Evolutionary conservation across 2,888 invertebrate species (phyloP).

Genomic region (Caenorhabditis sulstoni): DNA sequence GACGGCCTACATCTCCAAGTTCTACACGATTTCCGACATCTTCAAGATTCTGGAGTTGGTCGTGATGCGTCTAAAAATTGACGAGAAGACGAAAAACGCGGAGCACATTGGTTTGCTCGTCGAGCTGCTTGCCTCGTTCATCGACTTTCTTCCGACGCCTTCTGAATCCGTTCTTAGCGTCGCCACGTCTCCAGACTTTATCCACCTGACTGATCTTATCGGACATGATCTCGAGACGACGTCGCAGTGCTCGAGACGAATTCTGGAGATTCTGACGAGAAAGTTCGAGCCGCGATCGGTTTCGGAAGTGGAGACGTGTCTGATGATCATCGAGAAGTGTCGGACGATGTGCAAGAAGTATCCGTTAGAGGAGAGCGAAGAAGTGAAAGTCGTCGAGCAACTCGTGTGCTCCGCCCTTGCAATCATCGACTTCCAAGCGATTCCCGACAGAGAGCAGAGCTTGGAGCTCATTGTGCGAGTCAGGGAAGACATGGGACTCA

Average conservation of each 20-base stretch:
- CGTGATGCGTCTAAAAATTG: conserved; percentile 23
- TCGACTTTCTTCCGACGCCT: conserved; percentile 5
- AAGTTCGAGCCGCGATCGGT: conserved; percentile 1
- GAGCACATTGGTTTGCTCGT: conserved; percentile 17
- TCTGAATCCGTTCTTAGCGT: conserved; percentile 2
- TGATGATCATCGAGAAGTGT: conserved; percentile 44
- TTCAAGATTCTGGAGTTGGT: conserved; percentile 31
- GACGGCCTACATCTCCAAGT: conserved; percentile 28
- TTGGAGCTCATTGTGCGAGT: conserved; percentile 31
- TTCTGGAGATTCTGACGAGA: conserved; percentile 41
- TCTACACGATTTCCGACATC: conserved; percentile 21
- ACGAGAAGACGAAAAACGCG: conserved; percentile 33
- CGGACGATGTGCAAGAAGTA: conserved; percentile 30
- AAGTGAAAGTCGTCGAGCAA: conserved; percentile 23
- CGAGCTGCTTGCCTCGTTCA: conserved; percentile 38
- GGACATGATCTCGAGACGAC: conserved; percentile 38
- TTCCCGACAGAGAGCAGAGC: conserved; percentile 17
- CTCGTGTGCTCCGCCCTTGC: conserved; percentile 34
- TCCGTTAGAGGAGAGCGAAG: conserved; percentile 31
- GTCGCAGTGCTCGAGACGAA: conserved; percentile 16
- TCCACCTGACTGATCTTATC: conserved; percentile 30
- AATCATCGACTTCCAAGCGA: conserved; percentile 22
- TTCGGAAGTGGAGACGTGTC: conserved; percentile 5
- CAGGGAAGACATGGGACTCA: conserved; percentile 50
- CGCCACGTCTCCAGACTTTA: conserved; percentile 5